These are phyloP conservation scores for Pseudanteris insignis DNA, from an alignment of 2,888 invertebrate species.

Conservation along the genomic window DNA sequence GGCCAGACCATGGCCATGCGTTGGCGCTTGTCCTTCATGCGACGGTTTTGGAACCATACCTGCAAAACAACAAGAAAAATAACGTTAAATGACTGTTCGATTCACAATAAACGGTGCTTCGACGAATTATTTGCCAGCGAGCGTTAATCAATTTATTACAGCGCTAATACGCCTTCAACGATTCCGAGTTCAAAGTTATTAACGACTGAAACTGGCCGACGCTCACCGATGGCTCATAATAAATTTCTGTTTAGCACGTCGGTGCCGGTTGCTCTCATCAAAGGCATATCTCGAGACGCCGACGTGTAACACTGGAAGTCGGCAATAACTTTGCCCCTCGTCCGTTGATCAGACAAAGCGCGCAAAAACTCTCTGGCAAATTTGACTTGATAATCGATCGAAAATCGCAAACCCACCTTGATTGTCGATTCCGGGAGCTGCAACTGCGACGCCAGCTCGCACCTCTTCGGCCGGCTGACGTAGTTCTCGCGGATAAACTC, in stretches of 20 bases:
- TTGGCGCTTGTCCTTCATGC: conserved; percentile 98
- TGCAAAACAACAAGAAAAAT: conserved; percentile 60
- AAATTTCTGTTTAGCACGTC: conserved; percentile 38
- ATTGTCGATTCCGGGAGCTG: conserved; percentile 97
- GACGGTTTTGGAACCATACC: conserved; percentile 98
- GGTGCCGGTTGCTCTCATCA: conserved; percentile 8
- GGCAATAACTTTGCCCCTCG: too few species aligned
- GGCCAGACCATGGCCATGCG: conserved; percentile 95
- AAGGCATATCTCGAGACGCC: conserved; percentile 24
- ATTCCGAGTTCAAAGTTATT: conserved; percentile 20
- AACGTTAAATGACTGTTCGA: background rate
- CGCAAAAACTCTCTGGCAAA: too few species aligned
- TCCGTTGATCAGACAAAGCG: too few species aligned
- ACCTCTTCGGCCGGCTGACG: conserved; percentile 92
- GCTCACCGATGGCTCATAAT: conserved; percentile 6
- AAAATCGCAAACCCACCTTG: conserved; percentile 71
- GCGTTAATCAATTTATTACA: conserved; percentile 26
- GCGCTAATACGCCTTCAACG: conserved; percentile 23
- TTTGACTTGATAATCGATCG: too few species aligned
- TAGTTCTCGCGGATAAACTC: conserved; percentile 98
- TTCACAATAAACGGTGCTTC: too few species aligned
- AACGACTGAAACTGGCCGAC: background rate
- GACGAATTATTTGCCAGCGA: background rate
- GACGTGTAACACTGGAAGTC: conserved; percentile 42
- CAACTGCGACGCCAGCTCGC: conserved; percentile 92